phyloP scores from a whole-genome alignment of 1,140 invertebrate species.

The Gryon sp. region DNA sequence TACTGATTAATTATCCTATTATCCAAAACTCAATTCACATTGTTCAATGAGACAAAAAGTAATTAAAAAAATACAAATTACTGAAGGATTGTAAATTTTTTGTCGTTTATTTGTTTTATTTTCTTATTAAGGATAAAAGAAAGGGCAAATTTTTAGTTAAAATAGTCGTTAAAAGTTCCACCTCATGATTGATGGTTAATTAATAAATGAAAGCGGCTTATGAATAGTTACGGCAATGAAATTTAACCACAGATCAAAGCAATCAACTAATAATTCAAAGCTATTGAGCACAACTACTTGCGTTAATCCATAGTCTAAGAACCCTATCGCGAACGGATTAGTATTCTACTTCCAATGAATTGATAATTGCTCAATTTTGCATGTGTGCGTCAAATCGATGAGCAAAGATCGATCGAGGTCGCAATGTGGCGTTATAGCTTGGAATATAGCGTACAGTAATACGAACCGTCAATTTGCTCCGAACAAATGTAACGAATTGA shows the following conservation, averaged over 20 bases:
- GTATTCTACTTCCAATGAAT: conserved; percentile 48
- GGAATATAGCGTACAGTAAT: background rate
- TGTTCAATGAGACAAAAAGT: too few relatives aligned
- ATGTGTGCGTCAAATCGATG: conserved; percentile 58
- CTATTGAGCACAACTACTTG: conserved; percentile 38
- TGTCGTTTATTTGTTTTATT: too few relatives aligned
- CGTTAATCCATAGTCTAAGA: conserved; percentile 48
- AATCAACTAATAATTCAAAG: conserved; percentile 50
- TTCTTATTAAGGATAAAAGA: too few relatives aligned
- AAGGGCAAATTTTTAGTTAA: too few relatives aligned
- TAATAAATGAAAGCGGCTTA: conserved; percentile 11
- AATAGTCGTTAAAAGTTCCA: background rate
- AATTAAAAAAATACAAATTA: too few relatives aligned
- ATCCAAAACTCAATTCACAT: too few relatives aligned
- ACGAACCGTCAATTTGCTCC: conserved; percentile 48
- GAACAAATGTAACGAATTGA: conserved; percentile 37
- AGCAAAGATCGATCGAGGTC: conserved; percentile 50
- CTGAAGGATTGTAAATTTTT: too few relatives aligned
- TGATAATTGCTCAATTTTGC: conserved; percentile 61
- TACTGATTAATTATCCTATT: too few relatives aligned
- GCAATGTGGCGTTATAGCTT: conserved; percentile 14
- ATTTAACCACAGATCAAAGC: conserved; percentile 51
- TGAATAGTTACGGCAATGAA: conserved; percentile 24
- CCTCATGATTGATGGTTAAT: background rate
- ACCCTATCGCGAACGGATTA: conserved; percentile 43